A percentile compares a stretch with the other conserved stretches of the same genome.
Evolutionary conservation across 2,888 invertebrate species (phyloP).

Genomic region (Eupithecia subfuscata): DNA sequence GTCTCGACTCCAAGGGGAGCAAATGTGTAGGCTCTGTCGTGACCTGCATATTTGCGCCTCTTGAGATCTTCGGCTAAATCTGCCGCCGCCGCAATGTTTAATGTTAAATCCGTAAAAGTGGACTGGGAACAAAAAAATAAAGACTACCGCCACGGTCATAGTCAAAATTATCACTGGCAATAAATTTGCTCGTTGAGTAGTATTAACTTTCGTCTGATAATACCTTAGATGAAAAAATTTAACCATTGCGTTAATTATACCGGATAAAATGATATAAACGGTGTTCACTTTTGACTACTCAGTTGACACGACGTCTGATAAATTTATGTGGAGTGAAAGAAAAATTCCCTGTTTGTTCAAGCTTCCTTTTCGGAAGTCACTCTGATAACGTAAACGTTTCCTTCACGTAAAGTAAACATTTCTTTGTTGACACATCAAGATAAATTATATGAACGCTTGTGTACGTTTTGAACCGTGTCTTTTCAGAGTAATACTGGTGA

Average conservation of each 20-base stretch:
- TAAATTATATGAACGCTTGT: not conserved
- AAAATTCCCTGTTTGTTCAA: conserved; percentile 5
- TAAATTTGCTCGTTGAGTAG: too few species aligned
- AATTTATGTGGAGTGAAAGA: not conserved
- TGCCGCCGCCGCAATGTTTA: too few species aligned
- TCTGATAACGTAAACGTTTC: conserved; percentile 14
- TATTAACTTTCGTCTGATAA: too few species aligned
- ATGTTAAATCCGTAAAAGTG: too few species aligned
- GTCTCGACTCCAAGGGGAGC: too few species aligned
- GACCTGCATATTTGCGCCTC: too few species aligned
- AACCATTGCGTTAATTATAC: not conserved
- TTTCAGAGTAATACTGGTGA: not conserved
- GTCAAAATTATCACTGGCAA: too few species aligned
- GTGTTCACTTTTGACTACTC: not conserved
- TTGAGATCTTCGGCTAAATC: too few species aligned
- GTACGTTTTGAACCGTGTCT: not conserved
- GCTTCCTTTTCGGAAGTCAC: conserved; percentile 6
- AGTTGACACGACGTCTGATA: conserved; percentile 3
- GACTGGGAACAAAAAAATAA: too few species aligned
- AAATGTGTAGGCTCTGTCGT: too few species aligned
- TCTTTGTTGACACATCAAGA: conserved; percentile 6
- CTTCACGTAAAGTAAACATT: not conserved
- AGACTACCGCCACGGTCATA: not conserved
- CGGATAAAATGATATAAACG: not conserved
- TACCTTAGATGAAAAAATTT: too few species aligned